phyloP scores from a whole-genome alignment of 2,888 invertebrate species.

The Drosophila hawaiiensis region DNA sequence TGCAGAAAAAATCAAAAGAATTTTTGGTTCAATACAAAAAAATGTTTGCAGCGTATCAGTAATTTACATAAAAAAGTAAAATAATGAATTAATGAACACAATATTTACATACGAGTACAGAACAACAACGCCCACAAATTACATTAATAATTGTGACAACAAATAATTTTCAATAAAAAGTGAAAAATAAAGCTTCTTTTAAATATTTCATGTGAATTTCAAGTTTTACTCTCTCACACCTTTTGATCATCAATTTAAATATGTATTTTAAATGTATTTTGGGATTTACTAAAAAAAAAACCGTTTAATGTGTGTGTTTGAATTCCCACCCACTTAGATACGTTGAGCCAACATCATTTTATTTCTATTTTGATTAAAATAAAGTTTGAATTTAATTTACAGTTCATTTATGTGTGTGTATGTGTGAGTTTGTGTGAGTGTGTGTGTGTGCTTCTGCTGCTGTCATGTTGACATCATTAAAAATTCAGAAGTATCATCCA shows the following conservation, averaged over 20 bases:
- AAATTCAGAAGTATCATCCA: conserved; percentile 52
- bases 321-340: conserved; percentile 6
- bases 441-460: conserved; percentile 2
- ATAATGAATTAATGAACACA: not conserved
- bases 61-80: not conserved
- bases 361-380: conserved; percentile 50
- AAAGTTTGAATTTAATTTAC: conserved; percentile 58
- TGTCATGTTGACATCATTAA: conserved; percentile 69
- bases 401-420: conserved; percentile 19
- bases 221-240: conserved; percentile 23
- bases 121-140: not conserved
- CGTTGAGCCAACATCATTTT: conserved; percentile 12
- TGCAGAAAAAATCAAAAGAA: not conserved
- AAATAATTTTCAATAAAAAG: conserved; percentile 11
- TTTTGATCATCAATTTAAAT: conserved; percentile 20
- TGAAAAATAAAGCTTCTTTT: conserved; percentile 7
- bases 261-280: conserved; percentile 33
- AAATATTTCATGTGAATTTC: conserved; percentile 33
- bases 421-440: not conserved
- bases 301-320: conserved; percentile 13
- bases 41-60: conserved; percentile 1
- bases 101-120: not conserved
- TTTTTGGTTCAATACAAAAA: not conserved
- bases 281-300: conserved; percentile 13
- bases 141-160: not conserved